Percentiles rank a stretch among this genome's conserved stretches.
phyloP scores from a whole-genome alignment of 2,888 invertebrate species.

The Hoplodrina ambigua region DNA sequence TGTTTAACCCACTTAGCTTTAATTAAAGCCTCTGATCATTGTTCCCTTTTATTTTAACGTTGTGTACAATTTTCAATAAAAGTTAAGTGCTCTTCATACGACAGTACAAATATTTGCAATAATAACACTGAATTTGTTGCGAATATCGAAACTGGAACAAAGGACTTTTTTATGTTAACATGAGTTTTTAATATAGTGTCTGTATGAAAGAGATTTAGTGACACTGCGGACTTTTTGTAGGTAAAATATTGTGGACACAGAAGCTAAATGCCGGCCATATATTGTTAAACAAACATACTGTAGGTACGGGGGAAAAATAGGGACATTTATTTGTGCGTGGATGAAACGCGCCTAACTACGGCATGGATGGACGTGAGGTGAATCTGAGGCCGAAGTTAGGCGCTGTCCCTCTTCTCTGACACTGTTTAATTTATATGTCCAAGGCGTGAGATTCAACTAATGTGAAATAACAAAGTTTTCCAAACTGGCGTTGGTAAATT shows the following conservation, averaged over 20 bases:
- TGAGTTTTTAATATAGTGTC: constrained; percentile 44
- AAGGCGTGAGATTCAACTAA: constrained; percentile 11
- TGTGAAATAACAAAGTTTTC: constrained; percentile 6
- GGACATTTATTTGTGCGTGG: constrained; percentile 26
- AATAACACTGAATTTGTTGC: constrained; percentile 24
- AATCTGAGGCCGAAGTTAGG: constrained; percentile 25
- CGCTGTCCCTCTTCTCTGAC: constrained; percentile 1
- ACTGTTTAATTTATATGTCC: constrained; percentile 29
- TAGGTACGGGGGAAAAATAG: constrained; percentile 20
- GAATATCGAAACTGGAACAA: constrained; percentile 9
- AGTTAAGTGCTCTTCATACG: constrained; percentile 32
- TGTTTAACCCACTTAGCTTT: constrained; percentile 69
- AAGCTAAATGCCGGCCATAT: constrained; percentile 16
- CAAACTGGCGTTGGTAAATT: neutral
- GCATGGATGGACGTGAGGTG: constrained; percentile 28
- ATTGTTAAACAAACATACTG: constrained; percentile 39
- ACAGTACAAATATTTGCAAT: constrained; percentile 30
- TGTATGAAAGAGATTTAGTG: constrained; percentile 47
- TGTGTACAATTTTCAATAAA: constrained; percentile 39
- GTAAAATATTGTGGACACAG: constrained; percentile 38
- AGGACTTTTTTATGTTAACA: constrained; percentile 31
- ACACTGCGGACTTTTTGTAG: constrained; percentile 25
- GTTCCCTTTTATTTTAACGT: constrained; percentile 46
- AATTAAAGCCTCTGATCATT: constrained; percentile 60
- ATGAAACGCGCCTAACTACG: constrained; percentile 34